phyloP scores from a whole-genome alignment of 1,140 invertebrate genomes.

The Drosophila rhopaloa region DNA sequence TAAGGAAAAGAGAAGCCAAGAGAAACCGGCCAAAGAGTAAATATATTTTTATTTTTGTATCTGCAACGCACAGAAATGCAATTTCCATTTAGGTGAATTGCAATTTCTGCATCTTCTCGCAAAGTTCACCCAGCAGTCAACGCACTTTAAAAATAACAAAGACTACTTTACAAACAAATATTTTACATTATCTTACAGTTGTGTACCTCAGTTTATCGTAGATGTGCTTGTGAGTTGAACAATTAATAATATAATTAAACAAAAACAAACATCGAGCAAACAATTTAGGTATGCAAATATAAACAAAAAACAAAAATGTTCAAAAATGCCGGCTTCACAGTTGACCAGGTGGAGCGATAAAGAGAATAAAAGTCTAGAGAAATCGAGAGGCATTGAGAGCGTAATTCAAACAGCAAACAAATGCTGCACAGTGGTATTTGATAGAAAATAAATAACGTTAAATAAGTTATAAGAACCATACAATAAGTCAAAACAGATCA shows the following conservation, averaged over 20 bases:
- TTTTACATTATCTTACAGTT: conserved; percentile 1
- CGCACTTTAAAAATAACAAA: conserved; percentile 46
- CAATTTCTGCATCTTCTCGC: conserved; percentile 14
- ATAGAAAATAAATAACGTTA: too few species aligned
- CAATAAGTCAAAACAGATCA: too few species aligned
- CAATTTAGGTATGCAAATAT: conserved; percentile 37
- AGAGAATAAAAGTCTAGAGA: conserved; percentile 20
- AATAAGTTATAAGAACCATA: background rate
- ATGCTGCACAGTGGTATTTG: conserved; percentile 15
- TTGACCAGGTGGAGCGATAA: conserved; percentile 24
- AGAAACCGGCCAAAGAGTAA: conserved; percentile 2
- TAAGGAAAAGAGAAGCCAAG: conserved; percentile 4
- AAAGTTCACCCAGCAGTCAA: conserved; percentile 45
- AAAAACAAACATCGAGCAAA: conserved; percentile 32
- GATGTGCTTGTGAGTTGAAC: background rate
- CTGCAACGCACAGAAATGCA: conserved; percentile 9
- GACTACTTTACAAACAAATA: background rate
- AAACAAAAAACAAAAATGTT: conserved; percentile 59
- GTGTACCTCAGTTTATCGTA: background rate
- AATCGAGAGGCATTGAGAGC: conserved; percentile 5
- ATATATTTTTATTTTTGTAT: conserved; percentile 10
- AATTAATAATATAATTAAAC: conserved; percentile 39
- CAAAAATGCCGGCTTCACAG: conserved; percentile 57
- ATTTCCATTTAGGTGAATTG: conserved; percentile 15
- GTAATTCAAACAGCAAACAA: conserved; percentile 20